Percentiles rank a stretch among this genome's conserved stretches.
These are phyloP conservation scores for Steatornis caripensis DNA, from an alignment of 2,113 vertebrate species.

Conservation along the genomic window DNA sequence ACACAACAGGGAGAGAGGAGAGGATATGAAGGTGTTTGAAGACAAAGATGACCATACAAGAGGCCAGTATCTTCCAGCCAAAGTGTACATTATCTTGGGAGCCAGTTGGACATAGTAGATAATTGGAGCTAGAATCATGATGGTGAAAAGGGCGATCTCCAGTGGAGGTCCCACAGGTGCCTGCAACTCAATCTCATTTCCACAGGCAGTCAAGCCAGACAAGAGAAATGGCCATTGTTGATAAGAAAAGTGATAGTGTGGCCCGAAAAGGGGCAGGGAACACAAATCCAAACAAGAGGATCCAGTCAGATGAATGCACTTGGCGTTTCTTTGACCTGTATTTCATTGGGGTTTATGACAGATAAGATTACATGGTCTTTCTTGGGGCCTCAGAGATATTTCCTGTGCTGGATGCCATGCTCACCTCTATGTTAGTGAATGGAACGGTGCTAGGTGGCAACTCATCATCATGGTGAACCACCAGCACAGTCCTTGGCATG, in stretches of 20 bases:
- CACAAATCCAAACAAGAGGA: background rate
- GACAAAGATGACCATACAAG: background rate
- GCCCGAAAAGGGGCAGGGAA: background rate
- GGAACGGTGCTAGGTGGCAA: background rate
- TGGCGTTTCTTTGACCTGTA: background rate
- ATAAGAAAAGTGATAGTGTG: background rate
- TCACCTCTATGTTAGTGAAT: too few relatives aligned
- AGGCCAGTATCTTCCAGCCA: background rate
- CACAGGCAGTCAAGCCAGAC: background rate
- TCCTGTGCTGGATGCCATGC: background rate
- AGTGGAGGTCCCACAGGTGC: background rate
- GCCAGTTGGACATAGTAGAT: background rate
- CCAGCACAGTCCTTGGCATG: background rate
- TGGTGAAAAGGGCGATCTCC: background rate
- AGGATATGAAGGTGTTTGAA: background rate
- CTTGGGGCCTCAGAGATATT: background rate
- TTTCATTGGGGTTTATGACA: background rate
- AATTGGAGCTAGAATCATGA: background rate
- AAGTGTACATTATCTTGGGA: background rate
- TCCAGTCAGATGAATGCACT: background rate
- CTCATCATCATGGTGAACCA: background rate
- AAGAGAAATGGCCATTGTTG: background rate
- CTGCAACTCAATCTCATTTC: fast-evolving
- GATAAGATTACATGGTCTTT: background rate
- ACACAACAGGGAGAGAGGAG: background rate